These are phyloP conservation scores for Carassius carassius DNA, from an alignment of 2,113 vertebrate genomes.

Conservation along the genomic window DNA sequence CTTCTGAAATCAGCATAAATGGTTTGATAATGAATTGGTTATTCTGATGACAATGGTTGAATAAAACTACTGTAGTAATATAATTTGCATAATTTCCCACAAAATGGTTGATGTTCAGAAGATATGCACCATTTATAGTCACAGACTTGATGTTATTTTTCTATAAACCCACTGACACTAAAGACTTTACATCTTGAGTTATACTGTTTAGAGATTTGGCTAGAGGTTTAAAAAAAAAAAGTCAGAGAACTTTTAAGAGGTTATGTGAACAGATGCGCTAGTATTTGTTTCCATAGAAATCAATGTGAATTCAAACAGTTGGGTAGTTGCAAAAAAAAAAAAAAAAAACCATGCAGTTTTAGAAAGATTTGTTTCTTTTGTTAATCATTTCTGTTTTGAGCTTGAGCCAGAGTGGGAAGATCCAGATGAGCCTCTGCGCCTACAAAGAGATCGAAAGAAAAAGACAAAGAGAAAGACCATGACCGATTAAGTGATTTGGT, in stretches of 20 bases:
- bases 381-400: conserved; percentile 95
- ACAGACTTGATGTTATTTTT: conserved; percentile 1
- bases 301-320: conserved; percentile 60
- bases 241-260: not conserved
- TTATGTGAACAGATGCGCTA: conserved; percentile 14
- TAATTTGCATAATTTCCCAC: not conserved
- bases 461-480: conserved; percentile 71
- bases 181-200: conserved; percentile 23
- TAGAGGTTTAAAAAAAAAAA: conserved; percentile 47
- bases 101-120: not conserved
- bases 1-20: conserved; percentile 11
- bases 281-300: conserved; percentile 46
- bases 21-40: conserved; percentile 1
- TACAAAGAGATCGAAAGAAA: conserved; percentile 66
- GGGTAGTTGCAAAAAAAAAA: conserved; percentile 59
- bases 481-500: conserved; percentile 64
- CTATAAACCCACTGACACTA: conserved; percentile 16
- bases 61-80: conserved; percentile 1
- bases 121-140: conserved; percentile 16
- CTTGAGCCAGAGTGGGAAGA: conserved; percentile 97
- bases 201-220: conserved; percentile 19
- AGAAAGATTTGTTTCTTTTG: conserved; percentile 62
- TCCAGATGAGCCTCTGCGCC: conserved; percentile 89
- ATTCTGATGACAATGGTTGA: not conserved
- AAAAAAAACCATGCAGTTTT: conserved; percentile 74